Evolutionary conservation across 2,888 invertebrate species (phyloP), one percentile per base, ranked within the genome.

Genomic region (Troides oblongomaculatus): DNA sequence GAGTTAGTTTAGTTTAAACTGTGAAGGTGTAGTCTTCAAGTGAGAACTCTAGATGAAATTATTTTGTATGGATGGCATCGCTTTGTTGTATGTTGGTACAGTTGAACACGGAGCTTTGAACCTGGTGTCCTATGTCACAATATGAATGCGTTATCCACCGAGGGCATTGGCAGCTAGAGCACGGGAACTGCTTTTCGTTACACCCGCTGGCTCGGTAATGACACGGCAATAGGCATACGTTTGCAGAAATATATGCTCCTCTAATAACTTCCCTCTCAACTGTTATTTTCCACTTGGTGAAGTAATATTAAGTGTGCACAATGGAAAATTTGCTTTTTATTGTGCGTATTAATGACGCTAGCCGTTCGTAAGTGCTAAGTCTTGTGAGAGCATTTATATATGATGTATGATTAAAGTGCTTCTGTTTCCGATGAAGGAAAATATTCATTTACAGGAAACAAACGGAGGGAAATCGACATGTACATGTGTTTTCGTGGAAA

Each of bases 201-300:
- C 68, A 68, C 58, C 18, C 63, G 6, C 25, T 64, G 64, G 39
- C 43, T 64, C 64, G 39, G 25, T 69, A 69, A 69, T 69, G 60
- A 69, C 69, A 64, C 69, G 61, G 64, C 69, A 61, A 64, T 64
- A 43, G 56, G 64, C 61, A 21, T 25, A 64, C 21, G 25, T 64
- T 61, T 69, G 69, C 69, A 59, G 62, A 67, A 68, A 68, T 64
- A 68, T 50, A 50, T 14, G 64, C 25, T 56, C 53, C 43, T 50
- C 25, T 69, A 64, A 69, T 64, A 60, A 64, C 69, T 69, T 69
- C 57, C 69, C 61, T 53, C 59, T 53, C 64, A 58, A 58, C 50
- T 36, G 59, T 61, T 10, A 64, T 68, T 68, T 68, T 68, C 63
- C 59, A 68, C 59, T 60, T 63, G 68, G 68, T 59, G 59, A 64